phyloP scores from a whole-genome alignment of 2,888 invertebrate species.

The Syrista parreyssii region DNA sequence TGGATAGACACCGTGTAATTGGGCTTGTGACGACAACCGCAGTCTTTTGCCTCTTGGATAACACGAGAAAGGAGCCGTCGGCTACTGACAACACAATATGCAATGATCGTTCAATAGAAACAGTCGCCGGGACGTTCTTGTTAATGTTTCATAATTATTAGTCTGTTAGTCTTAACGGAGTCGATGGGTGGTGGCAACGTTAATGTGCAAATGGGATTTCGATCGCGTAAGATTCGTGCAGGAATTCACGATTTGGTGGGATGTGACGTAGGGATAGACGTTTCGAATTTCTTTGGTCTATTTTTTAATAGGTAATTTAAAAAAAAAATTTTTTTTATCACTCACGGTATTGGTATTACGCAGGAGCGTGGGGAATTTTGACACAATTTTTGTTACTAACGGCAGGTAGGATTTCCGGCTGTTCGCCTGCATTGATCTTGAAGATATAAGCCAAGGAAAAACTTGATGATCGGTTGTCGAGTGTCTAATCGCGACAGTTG shows the following conservation, averaged over 20 bases:
- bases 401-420: background rate
- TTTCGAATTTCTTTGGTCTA: background rate
- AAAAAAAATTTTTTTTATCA: background rate
- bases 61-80: background rate
- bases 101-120: background rate
- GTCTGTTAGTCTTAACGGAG: background rate
- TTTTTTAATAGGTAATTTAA: background rate
- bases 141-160: background rate
- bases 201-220: background rate
- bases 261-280: background rate
- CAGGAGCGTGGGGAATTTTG: background rate
- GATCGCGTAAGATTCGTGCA: slow-evolving; percentile 73
- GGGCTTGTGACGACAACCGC: background rate
- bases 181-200: background rate
- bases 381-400: background rate
- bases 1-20: background rate
- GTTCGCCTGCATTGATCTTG: background rate
- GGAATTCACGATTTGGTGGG: slow-evolving; percentile 56
- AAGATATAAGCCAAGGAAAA: background rate
- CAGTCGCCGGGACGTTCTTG: background rate
- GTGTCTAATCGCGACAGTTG: background rate
- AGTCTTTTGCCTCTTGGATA: background rate
- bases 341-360: background rate
- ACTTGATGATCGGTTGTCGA: background rate
- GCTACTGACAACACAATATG: background rate